Evolutionary conservation across 2,888 invertebrate genomes (phyloP), one percentile per base, ranked within the genome.

Genomic region (Agrilus mali): DNA sequence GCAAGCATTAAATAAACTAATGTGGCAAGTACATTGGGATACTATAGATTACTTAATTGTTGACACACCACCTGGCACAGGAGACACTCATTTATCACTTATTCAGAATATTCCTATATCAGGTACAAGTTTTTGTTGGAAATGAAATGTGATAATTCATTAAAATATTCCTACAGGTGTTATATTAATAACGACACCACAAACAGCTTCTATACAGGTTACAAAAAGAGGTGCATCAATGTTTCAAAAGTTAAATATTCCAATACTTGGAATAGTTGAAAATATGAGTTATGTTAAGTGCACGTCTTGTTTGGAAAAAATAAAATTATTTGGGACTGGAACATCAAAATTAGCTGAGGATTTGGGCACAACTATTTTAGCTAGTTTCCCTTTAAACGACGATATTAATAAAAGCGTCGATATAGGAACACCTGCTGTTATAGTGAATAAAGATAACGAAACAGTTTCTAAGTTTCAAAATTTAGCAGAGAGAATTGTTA

Each of bases 31-130:
- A n/a, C 74, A 77, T 32, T 96, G 96, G 96, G 83, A 78, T 3
- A 79, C 83, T 1, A 70, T 92, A 41, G 93, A 96, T 70, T 82
- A 86, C 60, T 74, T 96, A 44, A 72, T 97, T 13, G 75, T 96
- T 1, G 96, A 96, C 67, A 94, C 95, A 54, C 96, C 96, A 3
- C 96, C 96, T 0, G 96, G 96, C 31, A 96, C 96, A 0, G 96
- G 96, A 0, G 96, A 96, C 66, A 88, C 92, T 1, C 93, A 94
- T 62, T 71, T 96, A 2, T 92, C 94, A 0, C 73, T 96, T 2
- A 76, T 87, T 35, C 96, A 96, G 66, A 90, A 86, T 66, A 69
- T 93, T 38, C 87, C 88, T 2, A 77, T 95, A 37, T 71, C 82
- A 58, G 94, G 88, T 77, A 60, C 54, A 16, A 12, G 10, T 4